These are phyloP conservation scores for Triplophysa dalaica DNA, from an alignment of 2,113 vertebrate species.

Conservation along the genomic window DNA sequence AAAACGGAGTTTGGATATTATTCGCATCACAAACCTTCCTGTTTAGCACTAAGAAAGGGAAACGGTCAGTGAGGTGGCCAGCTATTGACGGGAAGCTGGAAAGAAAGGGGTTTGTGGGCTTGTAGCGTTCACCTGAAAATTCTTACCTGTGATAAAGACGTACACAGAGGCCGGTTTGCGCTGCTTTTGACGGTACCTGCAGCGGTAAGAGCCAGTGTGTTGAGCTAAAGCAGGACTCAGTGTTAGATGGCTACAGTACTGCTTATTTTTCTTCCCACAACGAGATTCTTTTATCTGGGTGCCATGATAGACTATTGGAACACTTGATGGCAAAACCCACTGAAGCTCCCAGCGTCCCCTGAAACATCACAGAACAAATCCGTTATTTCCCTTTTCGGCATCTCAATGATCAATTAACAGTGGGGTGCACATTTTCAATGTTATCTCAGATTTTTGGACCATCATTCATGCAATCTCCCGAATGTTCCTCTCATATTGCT, in stretches of 20 bases:
- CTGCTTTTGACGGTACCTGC: conserved; percentile 77
- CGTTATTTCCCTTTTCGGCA: neutral
- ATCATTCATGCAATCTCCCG: neutral
- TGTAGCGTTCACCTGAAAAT: conserved; percentile 48
- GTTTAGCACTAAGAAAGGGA: conserved; percentile 65
- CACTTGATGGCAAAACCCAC: conserved; percentile 82
- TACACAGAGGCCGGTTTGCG: conserved; percentile 78
- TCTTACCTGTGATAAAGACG: conserved; percentile 92
- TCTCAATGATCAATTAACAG: neutral
- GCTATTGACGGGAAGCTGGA: conserved; percentile 7
- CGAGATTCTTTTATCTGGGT: conserved; percentile 74
- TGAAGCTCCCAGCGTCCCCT: conserved; percentile 85
- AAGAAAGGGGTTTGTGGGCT: neutral
- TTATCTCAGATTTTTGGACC: too few relatives aligned
- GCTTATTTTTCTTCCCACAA: conserved; percentile 79
- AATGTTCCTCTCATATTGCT: neutral
- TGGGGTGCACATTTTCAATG: too few relatives aligned
- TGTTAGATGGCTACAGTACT: conserved; percentile 82
- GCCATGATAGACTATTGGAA: conserved; percentile 71
- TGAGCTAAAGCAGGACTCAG: conserved; percentile 73
- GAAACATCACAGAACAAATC: conserved; percentile 38
- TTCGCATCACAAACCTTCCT: conserved; percentile 68
- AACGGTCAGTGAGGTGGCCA: conserved; percentile 30
- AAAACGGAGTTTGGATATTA: conserved; percentile 74
- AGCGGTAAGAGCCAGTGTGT: conserved; percentile 88